Evolutionary conservation across 2,888 invertebrate genomes (phyloP), one percentile per base, ranked within the genome.

Genomic region (Scotopteryx bipunctaria): DNA sequence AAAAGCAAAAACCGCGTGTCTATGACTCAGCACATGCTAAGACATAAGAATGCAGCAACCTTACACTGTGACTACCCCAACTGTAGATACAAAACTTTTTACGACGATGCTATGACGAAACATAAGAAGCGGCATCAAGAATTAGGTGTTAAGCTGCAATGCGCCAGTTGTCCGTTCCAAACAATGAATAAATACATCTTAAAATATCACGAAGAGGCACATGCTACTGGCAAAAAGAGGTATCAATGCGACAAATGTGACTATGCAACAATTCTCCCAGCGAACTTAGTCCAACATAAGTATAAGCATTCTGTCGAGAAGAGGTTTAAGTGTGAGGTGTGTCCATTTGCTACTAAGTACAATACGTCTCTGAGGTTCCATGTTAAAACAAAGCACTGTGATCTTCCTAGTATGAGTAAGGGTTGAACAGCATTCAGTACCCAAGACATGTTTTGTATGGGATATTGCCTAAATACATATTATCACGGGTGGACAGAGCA

Each of bases 341-440:
- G 91, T 38, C 81, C 86, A 0, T 90, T 89, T 41, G 88, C 88
- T 4, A 83, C 89, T 0, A 89, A 90, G 56, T 90, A 90, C 60
- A 89, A 88, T 50, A 88, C 89, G 0, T 90, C 90, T 2, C 64
- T 90, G 54, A 71, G 89, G 19, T 89, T 88, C 59, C 90, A 90
- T 56, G 89, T 89, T 27, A 86, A 78, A 50, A 89, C 86, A 61
- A 90, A 90, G 71, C 90, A 89, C 70, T 88, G 89, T 83, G 89
- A 90, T 85, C 76, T 90, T 55, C 87, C 87, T 1, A 75, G 80
- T 61, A 76, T 78, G 65, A 78, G 76, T 73, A 83, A 76, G 23
- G 29, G 9, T 13, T 40, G 9, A 19, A 17, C 2, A 35, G 9
- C 16, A 5, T n/a, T n/a, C n/a, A n/a, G n/a, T n/a, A n/a, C n/a